Conservation (phyloP, 2,797 vertebrate species). For the Hypotaenidia okinawae region DNA sequence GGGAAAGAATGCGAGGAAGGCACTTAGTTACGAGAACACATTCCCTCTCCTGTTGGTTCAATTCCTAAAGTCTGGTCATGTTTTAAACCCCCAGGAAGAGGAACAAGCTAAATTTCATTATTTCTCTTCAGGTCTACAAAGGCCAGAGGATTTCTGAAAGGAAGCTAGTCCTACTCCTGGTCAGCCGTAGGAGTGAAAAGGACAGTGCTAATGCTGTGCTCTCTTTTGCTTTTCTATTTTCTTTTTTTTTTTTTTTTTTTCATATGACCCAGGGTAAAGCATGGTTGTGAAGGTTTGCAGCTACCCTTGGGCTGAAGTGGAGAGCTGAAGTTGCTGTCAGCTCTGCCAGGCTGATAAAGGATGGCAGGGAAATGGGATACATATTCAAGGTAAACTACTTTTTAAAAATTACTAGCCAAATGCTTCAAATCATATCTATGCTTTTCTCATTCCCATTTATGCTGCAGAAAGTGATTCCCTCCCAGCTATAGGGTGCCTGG, state of each 20-base stretch:
- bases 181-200: neutral
- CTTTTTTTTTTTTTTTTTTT: neutral
- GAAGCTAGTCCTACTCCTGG: neutral
- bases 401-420: neutral
- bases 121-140: neutral
- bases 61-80: neutral
- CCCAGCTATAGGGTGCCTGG: neutral
- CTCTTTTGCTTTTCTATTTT: neutral
- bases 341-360: neutral
- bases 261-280: neutral
- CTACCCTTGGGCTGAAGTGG: neutral
- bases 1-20: slow-evolving; percentile 10
- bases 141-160: neutral
- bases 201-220: neutral
- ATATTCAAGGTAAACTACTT: neutral
- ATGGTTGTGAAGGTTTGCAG: neutral
- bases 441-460: neutral
- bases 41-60: neutral
- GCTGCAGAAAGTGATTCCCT: neutral
- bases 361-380: neutral
- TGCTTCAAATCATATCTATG: neutral
- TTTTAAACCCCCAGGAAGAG: neutral
- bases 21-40: neutral
- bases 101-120: neutral
- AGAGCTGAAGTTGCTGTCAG: neutral